Conservation (phyloP, 2,113 vertebrate species). For the Malurus cyaneus region DNA sequence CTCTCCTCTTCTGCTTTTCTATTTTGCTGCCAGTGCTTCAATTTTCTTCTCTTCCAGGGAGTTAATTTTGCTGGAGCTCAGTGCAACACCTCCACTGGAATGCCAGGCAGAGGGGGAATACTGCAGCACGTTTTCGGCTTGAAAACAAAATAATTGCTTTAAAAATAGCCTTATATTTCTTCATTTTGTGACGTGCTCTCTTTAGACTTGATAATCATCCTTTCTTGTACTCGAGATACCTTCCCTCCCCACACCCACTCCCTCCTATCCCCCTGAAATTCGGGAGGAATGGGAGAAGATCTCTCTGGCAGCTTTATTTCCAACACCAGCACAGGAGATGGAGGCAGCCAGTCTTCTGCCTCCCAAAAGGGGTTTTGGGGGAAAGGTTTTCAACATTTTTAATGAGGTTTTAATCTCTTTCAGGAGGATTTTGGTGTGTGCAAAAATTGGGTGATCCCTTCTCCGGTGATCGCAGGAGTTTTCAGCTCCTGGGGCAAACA, state of each 20-base stretch:
- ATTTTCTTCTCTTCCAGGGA: background rate
- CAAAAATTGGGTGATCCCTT: background rate
- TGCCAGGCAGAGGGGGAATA: slow-evolving; percentile 19
- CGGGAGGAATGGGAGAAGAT: background rate
- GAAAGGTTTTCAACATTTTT: background rate
- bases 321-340: background rate
- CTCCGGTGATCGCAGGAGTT: background rate
- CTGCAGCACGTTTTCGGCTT: slow-evolving; percentile 19
- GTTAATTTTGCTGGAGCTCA: background rate
- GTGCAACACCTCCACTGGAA: slow-evolving; percentile 21
- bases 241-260: slow-evolving; percentile 56
- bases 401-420: background rate
- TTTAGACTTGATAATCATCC: slow-evolving; percentile 48
- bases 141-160: slow-evolving; percentile 45
- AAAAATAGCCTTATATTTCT: slow-evolving; percentile 27
- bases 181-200: slow-evolving; percentile 16
- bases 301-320: background rate
- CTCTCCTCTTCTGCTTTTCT: background rate
- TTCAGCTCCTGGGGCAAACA: background rate
- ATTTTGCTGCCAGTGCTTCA: background rate
- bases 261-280: slow-evolving; percentile 22
- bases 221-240: slow-evolving; percentile 12
- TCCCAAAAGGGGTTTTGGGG: fast-evolving
- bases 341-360: background rate
- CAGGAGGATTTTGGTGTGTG: background rate